Conservation (phyloP, 2,113 vertebrate species). For the Oxyura jamaicensis region DNA sequence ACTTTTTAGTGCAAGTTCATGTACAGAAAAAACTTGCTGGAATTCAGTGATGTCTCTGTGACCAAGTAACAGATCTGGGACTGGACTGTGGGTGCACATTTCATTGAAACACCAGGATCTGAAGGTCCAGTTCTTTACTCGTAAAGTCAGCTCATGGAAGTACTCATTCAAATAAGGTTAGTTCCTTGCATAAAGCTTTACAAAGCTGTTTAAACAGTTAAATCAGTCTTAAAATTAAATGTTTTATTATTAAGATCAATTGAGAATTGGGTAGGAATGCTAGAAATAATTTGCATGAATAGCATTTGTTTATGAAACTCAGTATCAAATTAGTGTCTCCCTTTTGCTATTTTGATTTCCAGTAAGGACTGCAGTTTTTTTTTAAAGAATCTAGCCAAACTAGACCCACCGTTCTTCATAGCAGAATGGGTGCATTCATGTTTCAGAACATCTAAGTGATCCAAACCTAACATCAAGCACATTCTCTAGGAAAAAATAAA, state of each 20-base stretch:
- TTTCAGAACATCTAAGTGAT: constrained; percentile 20
- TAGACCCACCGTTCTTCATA: background rate
- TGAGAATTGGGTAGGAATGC: background rate
- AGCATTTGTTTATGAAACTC: background rate
- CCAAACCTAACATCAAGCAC: background rate
- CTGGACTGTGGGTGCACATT: background rate
- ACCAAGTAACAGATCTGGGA: background rate
- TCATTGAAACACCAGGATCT: background rate
- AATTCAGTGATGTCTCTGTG: background rate
- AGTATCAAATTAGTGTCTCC: background rate
- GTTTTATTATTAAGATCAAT: background rate
- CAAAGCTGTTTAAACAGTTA: background rate
- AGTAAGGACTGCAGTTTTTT: background rate
- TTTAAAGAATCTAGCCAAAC: background rate
- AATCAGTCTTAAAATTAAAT: background rate
- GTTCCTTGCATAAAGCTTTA: background rate
- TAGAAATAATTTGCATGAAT: background rate
- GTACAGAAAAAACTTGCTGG: background rate
- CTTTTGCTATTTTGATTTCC: background rate
- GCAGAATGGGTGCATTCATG: background rate
- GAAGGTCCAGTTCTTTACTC: background rate
- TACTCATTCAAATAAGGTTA: background rate
- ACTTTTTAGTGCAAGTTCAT: background rate
- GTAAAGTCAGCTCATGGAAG: background rate
- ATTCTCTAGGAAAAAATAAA: background rate